These are phyloP conservation scores for Neomicropteryx cornuta DNA, from an alignment of 1,140 invertebrate species.

Conservation along the genomic window DNA sequence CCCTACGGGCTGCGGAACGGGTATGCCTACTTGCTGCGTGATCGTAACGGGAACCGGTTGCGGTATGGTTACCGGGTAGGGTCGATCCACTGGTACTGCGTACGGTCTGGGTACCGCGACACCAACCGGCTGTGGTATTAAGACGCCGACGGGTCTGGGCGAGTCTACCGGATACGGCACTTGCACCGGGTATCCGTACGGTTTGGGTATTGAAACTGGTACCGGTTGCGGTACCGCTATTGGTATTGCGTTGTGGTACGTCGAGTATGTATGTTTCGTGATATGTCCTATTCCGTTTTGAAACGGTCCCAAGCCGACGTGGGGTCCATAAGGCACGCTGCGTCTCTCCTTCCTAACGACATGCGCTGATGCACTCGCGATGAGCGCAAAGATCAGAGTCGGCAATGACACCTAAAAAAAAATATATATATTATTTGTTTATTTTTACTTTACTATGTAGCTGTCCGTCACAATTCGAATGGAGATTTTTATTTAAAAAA, in stretches of 20 bases:
- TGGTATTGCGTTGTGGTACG: slow-evolving; percentile 23
- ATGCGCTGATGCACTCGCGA: too few species aligned
- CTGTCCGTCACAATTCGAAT: too few species aligned
- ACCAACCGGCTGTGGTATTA: slow-evolving; percentile 27
- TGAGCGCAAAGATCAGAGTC: too few species aligned
- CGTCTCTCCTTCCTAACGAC: too few species aligned
- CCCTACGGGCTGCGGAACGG: slow-evolving; percentile 28
- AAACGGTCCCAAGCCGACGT: too few species aligned
- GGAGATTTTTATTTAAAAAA: too few species aligned
- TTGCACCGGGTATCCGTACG: slow-evolving; percentile 25
- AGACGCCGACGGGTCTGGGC: slow-evolving; percentile 25
- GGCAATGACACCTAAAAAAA: too few species aligned
- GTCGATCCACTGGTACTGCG: slow-evolving; percentile 27
- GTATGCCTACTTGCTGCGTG: slow-evolving; percentile 28
- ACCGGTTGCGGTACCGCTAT: slow-evolving; percentile 27
- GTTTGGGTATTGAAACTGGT: slow-evolving; percentile 22
- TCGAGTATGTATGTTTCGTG: slow-evolving; percentile 26
- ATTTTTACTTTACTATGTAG: too few species aligned
- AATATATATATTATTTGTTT: too few species aligned
- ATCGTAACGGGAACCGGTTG: slow-evolving; percentile 30
- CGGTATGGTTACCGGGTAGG: slow-evolving; percentile 24
- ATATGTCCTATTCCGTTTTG: too few species aligned
- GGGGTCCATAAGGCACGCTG: too few species aligned
- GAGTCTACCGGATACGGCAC: slow-evolving; percentile 26
- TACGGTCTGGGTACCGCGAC: slow-evolving; percentile 24